Evolutionary conservation across 1,140 invertebrate genomes (phyloP).

Genomic region (Lordiphosa clarofinis): DNA sequence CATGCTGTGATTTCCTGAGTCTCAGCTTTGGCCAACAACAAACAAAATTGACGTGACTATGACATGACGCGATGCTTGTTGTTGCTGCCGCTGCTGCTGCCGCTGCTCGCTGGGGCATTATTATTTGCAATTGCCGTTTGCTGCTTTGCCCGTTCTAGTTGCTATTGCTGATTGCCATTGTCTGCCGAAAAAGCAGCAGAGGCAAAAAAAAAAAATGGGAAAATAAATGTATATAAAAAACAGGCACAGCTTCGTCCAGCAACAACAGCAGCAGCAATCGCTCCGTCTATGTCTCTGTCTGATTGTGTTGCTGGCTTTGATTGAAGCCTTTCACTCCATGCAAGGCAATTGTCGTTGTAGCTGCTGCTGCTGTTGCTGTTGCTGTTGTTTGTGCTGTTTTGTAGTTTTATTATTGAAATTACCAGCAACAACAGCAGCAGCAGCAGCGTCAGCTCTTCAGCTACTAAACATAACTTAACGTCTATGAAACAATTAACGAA

Average conservation of each 20-base stretch:
- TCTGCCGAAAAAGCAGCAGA: constrained; percentile 72
- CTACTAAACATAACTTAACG: constrained; percentile 75
- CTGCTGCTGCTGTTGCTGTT: constrained; percentile 32
- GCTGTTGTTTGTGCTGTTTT: constrained; percentile 58
- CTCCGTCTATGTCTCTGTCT: constrained; percentile 67
- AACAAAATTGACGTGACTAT: constrained; percentile 74
- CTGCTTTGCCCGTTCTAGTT: constrained; percentile 68
- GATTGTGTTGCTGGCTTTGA: constrained; percentile 75
- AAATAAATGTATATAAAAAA: constrained; percentile 64
- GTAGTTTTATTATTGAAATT: constrained; percentile 76
- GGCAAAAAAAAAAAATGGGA: constrained; percentile 24
- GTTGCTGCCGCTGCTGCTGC: constrained; percentile 19
- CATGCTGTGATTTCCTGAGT: constrained; percentile 73
- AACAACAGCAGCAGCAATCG: constrained; percentile 54
- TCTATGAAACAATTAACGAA: constrained; percentile 77
- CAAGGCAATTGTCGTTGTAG: constrained; percentile 71
- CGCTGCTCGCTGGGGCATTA: constrained; percentile 68
- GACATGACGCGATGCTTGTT: constrained; percentile 62
- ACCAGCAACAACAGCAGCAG: constrained; percentile 42
- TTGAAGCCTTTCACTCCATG: constrained; percentile 79
- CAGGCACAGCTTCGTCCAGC: constrained; percentile 65
- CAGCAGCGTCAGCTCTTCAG: constrained; percentile 57
- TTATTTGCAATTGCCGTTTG: constrained; percentile 74
- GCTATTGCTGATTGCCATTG: constrained; percentile 76
- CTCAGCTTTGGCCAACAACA: constrained; percentile 53